Conservation (phyloP, 2,113 vertebrate genomes). For the Mustela lutreola region DNA sequence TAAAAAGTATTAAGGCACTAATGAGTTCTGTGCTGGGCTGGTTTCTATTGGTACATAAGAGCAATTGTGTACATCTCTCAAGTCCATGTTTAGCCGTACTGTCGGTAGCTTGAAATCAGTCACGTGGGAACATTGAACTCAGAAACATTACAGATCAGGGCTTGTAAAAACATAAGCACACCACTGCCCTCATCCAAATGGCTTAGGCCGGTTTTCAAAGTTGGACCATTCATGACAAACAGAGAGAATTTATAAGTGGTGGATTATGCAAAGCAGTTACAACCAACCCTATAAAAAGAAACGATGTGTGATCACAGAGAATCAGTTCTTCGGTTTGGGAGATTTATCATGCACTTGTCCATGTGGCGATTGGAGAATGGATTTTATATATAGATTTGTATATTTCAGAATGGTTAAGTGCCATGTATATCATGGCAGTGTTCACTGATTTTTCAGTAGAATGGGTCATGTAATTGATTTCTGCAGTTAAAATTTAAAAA, state of each 20-base stretch:
- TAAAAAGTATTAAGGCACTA: not conserved
- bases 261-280: not conserved
- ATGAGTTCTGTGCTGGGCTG: not conserved
- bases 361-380: not conserved
- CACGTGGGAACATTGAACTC: not conserved
- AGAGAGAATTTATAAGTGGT: not conserved
- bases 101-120: not conserved
- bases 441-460: not conserved
- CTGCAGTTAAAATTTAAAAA: slow-evolving; percentile 20
- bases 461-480: not conserved
- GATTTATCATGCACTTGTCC: too few relatives aligned
- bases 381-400: not conserved
- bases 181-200: not conserved
- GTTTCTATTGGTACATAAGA: not conserved
- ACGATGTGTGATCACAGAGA: not conserved
- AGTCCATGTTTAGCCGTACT: accelerated
- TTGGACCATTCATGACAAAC: not conserved
- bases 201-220: not conserved
- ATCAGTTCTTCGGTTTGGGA: not conserved
- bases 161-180: not conserved
- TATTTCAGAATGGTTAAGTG: not conserved
- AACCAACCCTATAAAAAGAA: not conserved
- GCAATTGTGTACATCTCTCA: accelerated
- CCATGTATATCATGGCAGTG: not conserved
- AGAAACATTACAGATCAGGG: not conserved